Base-by-base conservation (phyloP, 2,888 invertebrate genomes). In the Dromius quadrimaculatus region DNA sequence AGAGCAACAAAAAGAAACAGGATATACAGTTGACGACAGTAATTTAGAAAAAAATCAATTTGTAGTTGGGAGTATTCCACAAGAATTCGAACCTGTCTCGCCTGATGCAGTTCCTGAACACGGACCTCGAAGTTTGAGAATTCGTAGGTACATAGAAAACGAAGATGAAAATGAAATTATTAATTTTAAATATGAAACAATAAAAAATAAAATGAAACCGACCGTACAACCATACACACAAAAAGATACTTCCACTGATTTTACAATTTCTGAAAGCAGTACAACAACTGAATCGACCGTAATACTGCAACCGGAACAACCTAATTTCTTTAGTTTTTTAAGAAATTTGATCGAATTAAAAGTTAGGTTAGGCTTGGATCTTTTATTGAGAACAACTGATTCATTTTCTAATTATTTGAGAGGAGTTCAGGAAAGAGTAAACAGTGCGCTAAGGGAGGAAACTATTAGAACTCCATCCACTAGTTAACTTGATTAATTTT, bases 281-380 rank as follows among this genome's bases (percentile, higher is more conserved):
- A 72, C 62, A 69, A 71, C 45, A 20, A 64, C 41, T 71, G 19
- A 76, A 77, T 74, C 71, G 74, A 61, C 70, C 2, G 15, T 41
- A 17, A 4, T 45, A 19, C 3, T 62, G 6, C 38, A 41, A 20
- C 43, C 59, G 20, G 62, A 61, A 62, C 62, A 43, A 23, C 62
- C 70, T 2, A 65, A 73, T 9, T 81, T 91, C 68, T 83, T 90
- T 62, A 85, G 85, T 9, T 85, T 91, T 69, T 78, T 92, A 13
- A 87, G 85, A 77, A 87, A 88, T 74, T 80, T 92, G 36, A 85
- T 91, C 1, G 89, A 90, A 77, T 85, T 90, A 64, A 92, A 92
- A 80, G 83, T 91, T 23, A 85, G 87, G 76, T 80, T 91, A 47
- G 91, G 91, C 0, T 79, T 92, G 64, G 88, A 89, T 70, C 84